Evolutionary conservation across 2,797 vertebrate species (phyloP).

Genomic region (Microcaecilia unicolor): DNA sequence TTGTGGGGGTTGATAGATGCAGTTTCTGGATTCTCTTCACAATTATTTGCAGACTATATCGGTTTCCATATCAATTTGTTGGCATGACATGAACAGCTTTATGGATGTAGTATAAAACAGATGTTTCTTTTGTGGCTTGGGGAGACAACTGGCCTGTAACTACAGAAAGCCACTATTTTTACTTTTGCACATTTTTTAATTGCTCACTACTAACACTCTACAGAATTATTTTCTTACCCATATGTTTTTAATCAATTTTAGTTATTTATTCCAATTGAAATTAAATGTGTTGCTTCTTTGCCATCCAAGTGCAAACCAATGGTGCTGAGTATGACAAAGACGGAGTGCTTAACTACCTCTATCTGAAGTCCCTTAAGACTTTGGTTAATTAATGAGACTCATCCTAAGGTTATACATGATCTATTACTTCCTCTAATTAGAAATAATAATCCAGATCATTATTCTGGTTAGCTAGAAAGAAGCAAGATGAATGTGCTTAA

Average conservation of each 20-base stretch:
- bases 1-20: no score
- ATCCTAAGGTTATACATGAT: conserved; percentile 91
- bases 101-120: no score
- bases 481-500: conserved; percentile 89
- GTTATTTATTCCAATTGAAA: conserved; percentile 46
- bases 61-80: no score
- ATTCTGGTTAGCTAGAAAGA: conserved; percentile 90
- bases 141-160: no score
- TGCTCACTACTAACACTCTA: no score
- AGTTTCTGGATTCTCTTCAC: no score
- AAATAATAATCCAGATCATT: conserved; percentile 99
- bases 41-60: no score
- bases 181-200: no score
- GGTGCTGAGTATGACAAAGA: conserved; percentile 81
- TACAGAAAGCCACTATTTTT: no score
- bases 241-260: conserved; percentile 47
- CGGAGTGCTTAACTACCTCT: conserved; percentile 73
- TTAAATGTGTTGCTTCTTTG: conserved; percentile 50
- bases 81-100: no score
- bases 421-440: conserved; percentile 99
- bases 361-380: conserved; percentile 76
- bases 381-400: conserved; percentile 94
- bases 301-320: conserved; percentile 52
- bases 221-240: no score
- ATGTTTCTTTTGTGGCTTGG: no score